phyloP scores from a whole-genome alignment of 2,888 invertebrate species.

The Sipha maydis region DNA sequence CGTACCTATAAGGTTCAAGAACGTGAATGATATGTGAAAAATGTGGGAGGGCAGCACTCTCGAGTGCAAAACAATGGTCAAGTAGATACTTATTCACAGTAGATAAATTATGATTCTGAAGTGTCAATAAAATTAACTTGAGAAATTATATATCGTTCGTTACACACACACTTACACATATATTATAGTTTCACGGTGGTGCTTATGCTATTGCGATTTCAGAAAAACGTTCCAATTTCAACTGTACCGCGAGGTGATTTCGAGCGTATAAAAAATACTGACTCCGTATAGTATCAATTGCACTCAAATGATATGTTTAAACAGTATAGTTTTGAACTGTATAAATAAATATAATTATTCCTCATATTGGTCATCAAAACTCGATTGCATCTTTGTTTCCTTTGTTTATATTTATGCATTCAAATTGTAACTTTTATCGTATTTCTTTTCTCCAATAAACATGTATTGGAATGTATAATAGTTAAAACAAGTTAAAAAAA shows the following conservation, averaged over 20 bases:
- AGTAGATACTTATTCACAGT: slow-evolving; percentile 28
- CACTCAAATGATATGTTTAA: background rate
- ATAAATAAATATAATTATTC: background rate
- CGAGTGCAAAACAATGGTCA: slow-evolving; percentile 45
- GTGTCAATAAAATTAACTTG: slow-evolving; percentile 48
- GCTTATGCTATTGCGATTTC: background rate
- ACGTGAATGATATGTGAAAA: slow-evolving; percentile 36
- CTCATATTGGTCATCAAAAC: no score
- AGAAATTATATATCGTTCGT: background rate
- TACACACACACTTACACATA: background rate
- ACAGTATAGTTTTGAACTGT: no score
- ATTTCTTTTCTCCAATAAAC: no score
- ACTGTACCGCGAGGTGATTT: background rate
- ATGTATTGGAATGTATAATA: no score
- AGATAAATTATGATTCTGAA: slow-evolving; percentile 45
- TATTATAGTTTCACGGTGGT: background rate
- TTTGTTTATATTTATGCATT: no score
- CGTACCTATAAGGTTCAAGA: slow-evolving; percentile 23
- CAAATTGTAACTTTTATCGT: no score
- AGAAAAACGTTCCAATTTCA: background rate
- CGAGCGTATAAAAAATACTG: background rate
- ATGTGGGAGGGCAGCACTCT: slow-evolving; percentile 4
- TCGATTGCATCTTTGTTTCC: no score
- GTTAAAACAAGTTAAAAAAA: no score
- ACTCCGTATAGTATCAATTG: background rate